Conservation (phyloP, 2,113 vertebrate genomes). For the Tetrax tetrax region DNA sequence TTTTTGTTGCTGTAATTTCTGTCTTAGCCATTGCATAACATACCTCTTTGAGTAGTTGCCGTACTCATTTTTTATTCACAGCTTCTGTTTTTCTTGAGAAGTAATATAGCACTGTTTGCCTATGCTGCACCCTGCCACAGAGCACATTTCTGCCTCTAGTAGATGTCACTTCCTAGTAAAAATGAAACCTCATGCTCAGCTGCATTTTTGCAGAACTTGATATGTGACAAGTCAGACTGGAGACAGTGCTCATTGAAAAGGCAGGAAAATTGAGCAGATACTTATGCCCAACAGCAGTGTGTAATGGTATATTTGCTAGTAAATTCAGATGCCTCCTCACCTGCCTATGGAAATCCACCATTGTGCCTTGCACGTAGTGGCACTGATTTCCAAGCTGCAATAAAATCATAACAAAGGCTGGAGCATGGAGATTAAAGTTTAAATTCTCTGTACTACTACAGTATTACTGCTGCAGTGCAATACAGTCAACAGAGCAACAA, state of each 20-base stretch:
- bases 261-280: not conserved
- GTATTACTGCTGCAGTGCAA: not conserved
- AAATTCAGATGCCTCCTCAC: not conserved
- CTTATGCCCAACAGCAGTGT: not conserved
- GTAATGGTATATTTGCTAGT: not conserved
- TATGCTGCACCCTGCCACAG: not conserved
- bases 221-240: not conserved
- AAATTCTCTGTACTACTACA: not conserved
- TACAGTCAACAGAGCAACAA: not conserved
- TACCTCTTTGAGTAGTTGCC: not conserved
- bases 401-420: not conserved
- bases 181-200: not conserved
- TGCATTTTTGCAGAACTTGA: not conserved
- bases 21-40: not conserved
- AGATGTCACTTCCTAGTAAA: not conserved
- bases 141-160: not conserved
- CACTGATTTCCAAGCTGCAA: not conserved
- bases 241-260: not conserved
- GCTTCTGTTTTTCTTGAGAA: not conserved
- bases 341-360: not conserved
- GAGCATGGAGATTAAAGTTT: not conserved
- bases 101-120: not conserved
- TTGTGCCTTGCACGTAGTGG: not conserved
- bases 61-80: not conserved
- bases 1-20: not conserved